A percentile compares a stretch with the other conserved stretches of the same genome.
Evolutionary conservation across 2,113 vertebrate species (phyloP).

Genomic region (Ardeotis arabs): DNA sequence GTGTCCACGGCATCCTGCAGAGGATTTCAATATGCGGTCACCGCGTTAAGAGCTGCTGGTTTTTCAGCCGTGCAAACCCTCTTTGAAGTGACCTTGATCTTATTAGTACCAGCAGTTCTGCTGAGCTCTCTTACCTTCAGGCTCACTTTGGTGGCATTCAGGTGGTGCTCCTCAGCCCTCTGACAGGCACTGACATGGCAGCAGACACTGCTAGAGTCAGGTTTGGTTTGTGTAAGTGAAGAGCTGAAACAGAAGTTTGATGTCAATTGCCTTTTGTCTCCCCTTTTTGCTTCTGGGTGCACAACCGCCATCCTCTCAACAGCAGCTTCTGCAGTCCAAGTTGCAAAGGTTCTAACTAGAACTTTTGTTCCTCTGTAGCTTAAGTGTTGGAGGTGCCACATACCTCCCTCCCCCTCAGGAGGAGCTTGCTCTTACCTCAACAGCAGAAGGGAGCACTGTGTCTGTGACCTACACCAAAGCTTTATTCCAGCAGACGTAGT

Average conservation of each 20-base stretch:
- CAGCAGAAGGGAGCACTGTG: background rate
- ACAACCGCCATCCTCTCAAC: too few relatives aligned
- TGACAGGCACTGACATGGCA: accelerated
- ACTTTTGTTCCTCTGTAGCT: background rate
- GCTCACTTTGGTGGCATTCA: background rate
- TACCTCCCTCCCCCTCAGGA: too few relatives aligned
- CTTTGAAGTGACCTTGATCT: slow-evolving; percentile 85
- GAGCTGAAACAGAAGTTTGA: background rate
- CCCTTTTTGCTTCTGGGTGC: background rate
- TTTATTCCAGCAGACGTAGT: slow-evolving; percentile 69
- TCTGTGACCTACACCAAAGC: background rate
- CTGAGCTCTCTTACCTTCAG: background rate
- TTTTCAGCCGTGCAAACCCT: slow-evolving; percentile 68
- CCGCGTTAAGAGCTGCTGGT: slow-evolving; percentile 84
- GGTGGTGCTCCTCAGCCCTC: background rate
- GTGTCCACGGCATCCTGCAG: slow-evolving; percentile 64
- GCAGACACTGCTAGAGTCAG: background rate
- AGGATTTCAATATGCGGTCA: slow-evolving; percentile 82
- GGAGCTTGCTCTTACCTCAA: accelerated
- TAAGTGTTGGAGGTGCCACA: accelerated
- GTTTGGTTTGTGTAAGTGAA: background rate
- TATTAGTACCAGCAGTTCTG: background rate
- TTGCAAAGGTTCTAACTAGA: background rate
- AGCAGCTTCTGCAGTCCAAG: background rate
- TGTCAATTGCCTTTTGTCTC: background rate